Percentiles rank a stretch among this genome's conserved stretches.
Conservation (phyloP, 2,113 vertebrate genomes). For the Dolichallabes microphthalmus region DNA sequence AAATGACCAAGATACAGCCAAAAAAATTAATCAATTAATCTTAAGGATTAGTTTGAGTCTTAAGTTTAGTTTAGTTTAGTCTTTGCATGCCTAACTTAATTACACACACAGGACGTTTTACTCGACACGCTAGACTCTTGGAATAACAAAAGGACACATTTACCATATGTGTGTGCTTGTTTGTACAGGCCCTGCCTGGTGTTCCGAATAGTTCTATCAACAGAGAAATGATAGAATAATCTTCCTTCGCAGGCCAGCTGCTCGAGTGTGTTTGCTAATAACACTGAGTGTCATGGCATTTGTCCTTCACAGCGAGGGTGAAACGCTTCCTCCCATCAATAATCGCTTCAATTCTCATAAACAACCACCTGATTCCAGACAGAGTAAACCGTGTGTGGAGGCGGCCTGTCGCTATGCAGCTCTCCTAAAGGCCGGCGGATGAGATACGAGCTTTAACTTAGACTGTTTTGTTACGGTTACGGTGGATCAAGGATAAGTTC, state of each 20-base stretch:
- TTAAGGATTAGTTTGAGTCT: neutral
- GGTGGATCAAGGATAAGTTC: neutral
- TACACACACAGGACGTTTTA: neutral
- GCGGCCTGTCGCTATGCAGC: conserved; percentile 44
- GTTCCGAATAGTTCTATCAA: conserved; percentile 49
- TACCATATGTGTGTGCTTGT: conserved; percentile 32
- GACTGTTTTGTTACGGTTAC: neutral
- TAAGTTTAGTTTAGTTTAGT: neutral
- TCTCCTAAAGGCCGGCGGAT: conserved; percentile 28
- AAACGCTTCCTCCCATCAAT: conserved; percentile 42
- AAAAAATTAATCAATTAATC: too few species aligned
- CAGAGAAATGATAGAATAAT: conserved; percentile 46
- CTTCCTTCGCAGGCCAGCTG: conserved; percentile 51
- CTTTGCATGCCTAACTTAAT: neutral
- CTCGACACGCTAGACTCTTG: neutral
- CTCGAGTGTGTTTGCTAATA: conserved; percentile 57
- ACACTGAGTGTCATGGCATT: conserved; percentile 24
- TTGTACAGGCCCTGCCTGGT: conserved; percentile 28
- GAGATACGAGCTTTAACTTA: neutral
- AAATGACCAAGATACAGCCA: too few species aligned
- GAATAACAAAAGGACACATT: conserved; percentile 24
- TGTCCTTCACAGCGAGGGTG: conserved; percentile 36
- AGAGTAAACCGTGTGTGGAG: conserved; percentile 56
- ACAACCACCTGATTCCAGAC: conserved; percentile 58
- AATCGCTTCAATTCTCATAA: conserved; percentile 44